Percentiles rank a stretch among this genome's conserved stretches.
phyloP scores from a whole-genome alignment of 2,797 vertebrate genomes.

The Pyrocephalus nanus region DNA sequence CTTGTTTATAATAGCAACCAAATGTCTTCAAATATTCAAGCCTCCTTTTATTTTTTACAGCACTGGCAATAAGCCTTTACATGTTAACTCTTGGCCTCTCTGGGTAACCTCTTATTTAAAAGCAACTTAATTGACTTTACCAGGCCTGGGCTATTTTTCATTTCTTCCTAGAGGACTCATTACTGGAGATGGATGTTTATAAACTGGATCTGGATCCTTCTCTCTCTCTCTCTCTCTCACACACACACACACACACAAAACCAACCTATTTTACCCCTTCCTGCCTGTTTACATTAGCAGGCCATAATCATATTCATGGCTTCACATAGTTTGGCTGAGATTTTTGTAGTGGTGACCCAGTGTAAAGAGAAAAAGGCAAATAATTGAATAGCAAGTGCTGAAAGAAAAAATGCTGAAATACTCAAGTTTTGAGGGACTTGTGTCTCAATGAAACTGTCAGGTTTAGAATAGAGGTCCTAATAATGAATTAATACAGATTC shows the following conservation, averaged over 20 bases:
- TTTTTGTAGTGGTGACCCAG: background rate
- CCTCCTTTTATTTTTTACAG: conserved; percentile 59
- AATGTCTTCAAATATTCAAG: conserved; percentile 70
- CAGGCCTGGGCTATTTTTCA: conserved; percentile 57
- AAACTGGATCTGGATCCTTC: conserved; percentile 44
- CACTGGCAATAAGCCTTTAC: conserved; percentile 50
- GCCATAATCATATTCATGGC: conserved; percentile 1
- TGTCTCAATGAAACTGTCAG: background rate
- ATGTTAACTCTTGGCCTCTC: conserved; percentile 61
- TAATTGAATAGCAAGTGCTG: background rate
- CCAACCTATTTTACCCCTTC: background rate
- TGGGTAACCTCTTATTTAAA: conserved; percentile 66
- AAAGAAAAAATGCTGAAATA: background rate
- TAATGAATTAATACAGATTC: background rate
- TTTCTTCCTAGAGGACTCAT: conserved; percentile 63
- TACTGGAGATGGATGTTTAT: conserved; percentile 47
- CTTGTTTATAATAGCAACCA: conserved; percentile 75
- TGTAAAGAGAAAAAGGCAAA: background rate
- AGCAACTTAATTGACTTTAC: conserved; percentile 64
- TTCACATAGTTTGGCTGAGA: background rate
- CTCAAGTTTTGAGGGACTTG: background rate
- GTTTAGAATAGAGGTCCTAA: background rate
- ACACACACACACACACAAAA: background rate
- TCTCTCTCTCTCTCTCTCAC: background rate
- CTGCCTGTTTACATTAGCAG: background rate